Evolutionary conservation across 1,140 invertebrate genomes (phyloP), one percentile per base, ranked within the genome.

Genomic region (Drosophila jambulina): DNA sequence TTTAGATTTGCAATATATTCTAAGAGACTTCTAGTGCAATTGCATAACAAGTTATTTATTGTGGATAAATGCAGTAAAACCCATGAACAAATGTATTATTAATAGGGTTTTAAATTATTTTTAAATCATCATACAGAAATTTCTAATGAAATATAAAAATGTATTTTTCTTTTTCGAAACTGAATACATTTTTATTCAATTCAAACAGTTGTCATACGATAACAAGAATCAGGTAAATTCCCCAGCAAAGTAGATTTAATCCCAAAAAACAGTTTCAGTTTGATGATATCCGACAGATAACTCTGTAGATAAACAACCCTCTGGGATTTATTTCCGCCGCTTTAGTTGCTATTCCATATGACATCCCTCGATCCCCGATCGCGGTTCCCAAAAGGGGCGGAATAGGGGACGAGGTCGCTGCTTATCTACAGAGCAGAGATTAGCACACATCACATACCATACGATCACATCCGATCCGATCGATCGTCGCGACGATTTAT

Each of bases 381-480:
- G 12, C 53, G 29, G 49, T 23, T 56, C 5, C 43, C 38, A 29
- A 48, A 67, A 56, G 63, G 43, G 48, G 45, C 36, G 27, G 60
- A 45, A 21, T 67, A 36, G 38, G 46, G 32, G 48, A 67, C 32
- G 61, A 63, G 60, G 63, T 65, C 69, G 27, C 1, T 38, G 21
- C 29, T 74, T 74, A 71, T 74, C 70, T 43, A n/a, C 27, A 68
- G 9, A 46, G 34, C n/a, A 38, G 49, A 70, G 63, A 70, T 70
- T 68, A 70, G 48, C 68, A 49, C 13, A 29, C 19, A 68, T 48
- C 46, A 40, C 23, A 63, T 29, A 38, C 36, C 36, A 34, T 42
- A 54, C 54, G 54, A 42, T 57, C 17, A 34, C 21, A 38, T 25
- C 23, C n/a, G 38, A 42, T 27, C 36, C 27, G 32, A 67, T 67